Evolutionary conservation across 2,113 vertebrate genomes (phyloP).

Genomic region (Astatoreochromis straeleni): DNA sequence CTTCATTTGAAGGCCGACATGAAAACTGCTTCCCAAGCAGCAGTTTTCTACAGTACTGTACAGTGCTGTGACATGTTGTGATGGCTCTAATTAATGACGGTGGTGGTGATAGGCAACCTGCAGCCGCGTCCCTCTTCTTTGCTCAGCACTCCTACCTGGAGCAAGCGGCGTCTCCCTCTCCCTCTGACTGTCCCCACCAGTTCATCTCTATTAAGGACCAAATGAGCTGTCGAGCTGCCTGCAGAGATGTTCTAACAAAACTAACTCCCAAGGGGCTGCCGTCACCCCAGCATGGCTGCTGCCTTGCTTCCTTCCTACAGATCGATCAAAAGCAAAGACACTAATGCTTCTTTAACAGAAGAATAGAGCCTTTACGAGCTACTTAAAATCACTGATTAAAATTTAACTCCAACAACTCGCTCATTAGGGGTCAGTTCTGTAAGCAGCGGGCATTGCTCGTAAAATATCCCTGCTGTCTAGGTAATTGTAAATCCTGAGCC

Average conservation of each 20-base stretch:
- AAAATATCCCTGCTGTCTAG: neutral
- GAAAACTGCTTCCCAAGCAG: neutral
- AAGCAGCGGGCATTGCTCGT: neutral
- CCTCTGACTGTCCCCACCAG: neutral
- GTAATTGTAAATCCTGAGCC: constrained; percentile 16
- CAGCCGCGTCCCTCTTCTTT: neutral
- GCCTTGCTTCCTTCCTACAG: neutral
- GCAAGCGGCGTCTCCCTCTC: neutral
- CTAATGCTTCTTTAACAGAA: constrained; percentile 30
- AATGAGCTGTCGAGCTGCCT: constrained; percentile 47
- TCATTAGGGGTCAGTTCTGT: constrained; percentile 6
- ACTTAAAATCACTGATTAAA: constrained; percentile 24
- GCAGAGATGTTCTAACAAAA: constrained; percentile 7
- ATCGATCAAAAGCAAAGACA: constrained; percentile 22
- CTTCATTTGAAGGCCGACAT: constrained; percentile 37
- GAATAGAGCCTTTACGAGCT: neutral
- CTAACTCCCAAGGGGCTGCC: neutral
- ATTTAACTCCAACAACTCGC: neutral
- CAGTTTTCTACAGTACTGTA: neutral
- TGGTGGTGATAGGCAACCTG: neutral
- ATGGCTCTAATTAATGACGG: constrained; percentile 41
- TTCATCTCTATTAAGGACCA: constrained; percentile 59
- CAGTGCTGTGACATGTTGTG: neutral
- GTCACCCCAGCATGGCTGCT: neutral
- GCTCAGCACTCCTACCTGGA: neutral